A percentile compares a stretch with the other conserved stretches of the same genome.
These are phyloP conservation scores for Anolis sagrei DNA, from an alignment of 2,113 vertebrate genomes.

Conservation along the genomic window DNA sequence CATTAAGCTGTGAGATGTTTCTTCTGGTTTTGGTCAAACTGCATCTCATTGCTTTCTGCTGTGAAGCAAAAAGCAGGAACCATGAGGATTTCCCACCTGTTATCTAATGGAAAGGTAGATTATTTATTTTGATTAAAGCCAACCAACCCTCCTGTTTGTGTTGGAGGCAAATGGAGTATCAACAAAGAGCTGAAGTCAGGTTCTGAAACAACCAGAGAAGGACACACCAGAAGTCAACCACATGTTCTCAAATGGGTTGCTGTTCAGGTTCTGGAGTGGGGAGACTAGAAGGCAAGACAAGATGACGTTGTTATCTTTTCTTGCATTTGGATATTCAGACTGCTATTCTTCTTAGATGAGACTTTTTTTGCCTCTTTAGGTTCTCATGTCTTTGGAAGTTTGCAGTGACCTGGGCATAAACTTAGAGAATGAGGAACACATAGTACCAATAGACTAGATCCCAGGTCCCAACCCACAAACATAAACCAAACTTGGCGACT, in stretches of 20 bases:
- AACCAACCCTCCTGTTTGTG: no score
- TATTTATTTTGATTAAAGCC: neutral
- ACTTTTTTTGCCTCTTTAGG: neutral
- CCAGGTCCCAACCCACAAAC: neutral
- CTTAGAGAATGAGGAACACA: no score
- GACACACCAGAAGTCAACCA: neutral
- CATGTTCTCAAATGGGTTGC: neutral
- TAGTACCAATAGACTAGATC: no score
- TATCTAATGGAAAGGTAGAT: neutral
- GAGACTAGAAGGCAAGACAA: neutral
- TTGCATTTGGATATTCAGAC: neutral
- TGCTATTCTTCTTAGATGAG: neutral
- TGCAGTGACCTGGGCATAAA: neutral
- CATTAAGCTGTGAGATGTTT: neutral
- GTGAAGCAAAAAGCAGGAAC: neutral
- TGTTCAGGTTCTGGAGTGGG: neutral
- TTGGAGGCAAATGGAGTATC: neutral
- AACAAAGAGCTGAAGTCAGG: neutral
- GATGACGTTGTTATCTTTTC: neutral
- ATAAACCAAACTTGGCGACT: neutral
- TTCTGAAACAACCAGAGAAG: neutral
- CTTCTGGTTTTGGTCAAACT: neutral
- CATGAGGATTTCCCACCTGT: neutral
- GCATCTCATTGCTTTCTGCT: neutral
- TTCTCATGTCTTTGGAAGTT: neutral